A percentile compares a stretch with the other conserved stretches of the same genome.
Evolutionary conservation across 2,888 invertebrate species (phyloP).

Genomic region (Phalera bucephala): DNA sequence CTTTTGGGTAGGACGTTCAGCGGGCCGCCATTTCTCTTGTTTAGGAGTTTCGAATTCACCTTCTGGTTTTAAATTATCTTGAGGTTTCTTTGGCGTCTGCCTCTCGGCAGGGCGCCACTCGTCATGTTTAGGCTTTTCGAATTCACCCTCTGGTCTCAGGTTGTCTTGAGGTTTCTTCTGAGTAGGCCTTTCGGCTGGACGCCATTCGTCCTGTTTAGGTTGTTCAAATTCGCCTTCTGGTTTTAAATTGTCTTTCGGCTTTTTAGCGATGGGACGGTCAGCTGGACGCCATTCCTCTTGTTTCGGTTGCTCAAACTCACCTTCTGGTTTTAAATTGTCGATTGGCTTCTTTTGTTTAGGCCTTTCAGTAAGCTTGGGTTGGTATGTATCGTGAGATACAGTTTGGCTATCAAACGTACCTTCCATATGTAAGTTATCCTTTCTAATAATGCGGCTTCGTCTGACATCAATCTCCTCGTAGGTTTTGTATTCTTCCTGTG

Average conservation of each 20-base stretch:
- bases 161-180: constrained; percentile 83
- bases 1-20: constrained; percentile 51
- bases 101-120: constrained; percentile 76
- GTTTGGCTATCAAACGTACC: constrained; percentile 74
- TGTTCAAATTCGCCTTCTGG: constrained; percentile 82
- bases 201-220: constrained; percentile 48
- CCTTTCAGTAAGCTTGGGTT: constrained; percentile 64
- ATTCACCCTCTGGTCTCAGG: constrained; percentile 82
- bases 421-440: constrained; percentile 81
- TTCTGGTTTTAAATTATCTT: constrained; percentile 84
- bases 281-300: constrained; percentile 67
- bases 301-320: constrained; percentile 54
- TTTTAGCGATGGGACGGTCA: constrained; percentile 77
- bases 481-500: constrained; percentile 86
- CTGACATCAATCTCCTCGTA: constrained; percentile 83
- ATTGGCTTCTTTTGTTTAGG: constrained; percentile 79
- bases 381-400: constrained; percentile 59
- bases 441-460: constrained; percentile 59
- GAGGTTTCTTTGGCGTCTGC: constrained; percentile 74
- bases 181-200: constrained; percentile 50
- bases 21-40: constrained; percentile 58
- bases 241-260: constrained; percentile 82
- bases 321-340: constrained; percentile 83
- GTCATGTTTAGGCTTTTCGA: constrained; percentile 62
- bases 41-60: constrained; percentile 80